A percentile compares a stretch with the other conserved stretches of the same genome.
Evolutionary conservation across 2,797 vertebrate genomes (phyloP).

Genomic region (Notoglanidium macrostoma): DNA sequence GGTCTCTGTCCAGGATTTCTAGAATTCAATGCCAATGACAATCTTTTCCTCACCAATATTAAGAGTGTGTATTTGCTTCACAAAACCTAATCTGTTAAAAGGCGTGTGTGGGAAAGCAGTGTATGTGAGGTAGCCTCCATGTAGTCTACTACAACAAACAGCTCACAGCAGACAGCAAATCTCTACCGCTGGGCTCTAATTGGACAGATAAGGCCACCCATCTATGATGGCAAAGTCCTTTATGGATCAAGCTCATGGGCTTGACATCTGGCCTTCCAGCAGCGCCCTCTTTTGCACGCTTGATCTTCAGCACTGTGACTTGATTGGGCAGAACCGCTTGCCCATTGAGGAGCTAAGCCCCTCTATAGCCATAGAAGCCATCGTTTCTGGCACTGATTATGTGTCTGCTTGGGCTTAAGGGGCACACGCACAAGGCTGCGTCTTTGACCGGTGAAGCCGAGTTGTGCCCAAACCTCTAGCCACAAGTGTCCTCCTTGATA

Average conservation of each 20-base stretch:
- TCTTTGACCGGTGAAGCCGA: neutral
- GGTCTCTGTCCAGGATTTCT: neutral
- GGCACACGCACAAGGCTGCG: neutral
- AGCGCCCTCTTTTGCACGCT: slow-evolving; percentile 15
- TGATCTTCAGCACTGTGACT: slow-evolving; percentile 28
- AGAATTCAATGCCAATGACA: neutral
- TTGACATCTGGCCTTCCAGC: slow-evolving; percentile 39
- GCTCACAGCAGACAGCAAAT: slow-evolving; percentile 36
- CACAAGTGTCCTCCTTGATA: neutral
- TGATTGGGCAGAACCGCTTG: slow-evolving; percentile 34
- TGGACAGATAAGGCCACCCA: slow-evolving; percentile 39
- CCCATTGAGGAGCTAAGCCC: slow-evolving; percentile 7
- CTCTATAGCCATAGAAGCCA: neutral
- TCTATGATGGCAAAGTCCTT: slow-evolving; percentile 30
- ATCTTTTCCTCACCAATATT: neutral
- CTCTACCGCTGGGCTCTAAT: slow-evolving; percentile 43
- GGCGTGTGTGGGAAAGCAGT: neutral
- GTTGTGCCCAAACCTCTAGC: neutral
- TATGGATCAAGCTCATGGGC: slow-evolving; percentile 39
- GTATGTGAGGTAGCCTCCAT: neutral
- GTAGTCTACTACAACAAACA: slow-evolving; percentile 27
- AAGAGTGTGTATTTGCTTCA: neutral
- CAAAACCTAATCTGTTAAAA: neutral
- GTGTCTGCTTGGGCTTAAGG: slow-evolving; percentile 7
- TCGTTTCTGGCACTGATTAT: slow-evolving; percentile 34